Conservation (phyloP, 2,797 vertebrate genomes). For the Huso huso region DNA sequence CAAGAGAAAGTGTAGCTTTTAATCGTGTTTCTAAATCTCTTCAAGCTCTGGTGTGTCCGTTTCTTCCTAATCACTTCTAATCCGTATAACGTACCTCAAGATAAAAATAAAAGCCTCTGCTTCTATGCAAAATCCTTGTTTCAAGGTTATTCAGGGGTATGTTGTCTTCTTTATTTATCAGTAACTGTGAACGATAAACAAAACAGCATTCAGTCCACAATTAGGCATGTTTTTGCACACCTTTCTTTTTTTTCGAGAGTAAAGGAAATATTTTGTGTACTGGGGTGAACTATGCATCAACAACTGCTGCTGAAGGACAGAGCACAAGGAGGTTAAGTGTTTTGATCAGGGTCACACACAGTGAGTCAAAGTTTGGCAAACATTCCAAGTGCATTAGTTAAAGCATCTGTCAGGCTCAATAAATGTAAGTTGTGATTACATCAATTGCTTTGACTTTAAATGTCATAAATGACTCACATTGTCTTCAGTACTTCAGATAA, state of each 20-base stretch:
- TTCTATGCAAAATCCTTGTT: constrained; percentile 21
- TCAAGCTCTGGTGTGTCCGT: not conserved
- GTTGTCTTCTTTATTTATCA: too few relatives aligned
- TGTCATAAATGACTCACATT: constrained; percentile 1
- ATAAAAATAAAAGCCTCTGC: constrained; percentile 25
- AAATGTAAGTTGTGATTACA: not conserved
- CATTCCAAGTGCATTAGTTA: not conserved
- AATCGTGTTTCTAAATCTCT: constrained; percentile 11
- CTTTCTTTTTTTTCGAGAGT: too few relatives aligned
- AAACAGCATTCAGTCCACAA: too few relatives aligned
- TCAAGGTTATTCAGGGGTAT: not conserved
- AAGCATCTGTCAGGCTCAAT: constrained; percentile 1
- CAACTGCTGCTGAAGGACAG: too few relatives aligned
- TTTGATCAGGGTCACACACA: too few relatives aligned
- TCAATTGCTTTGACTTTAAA: constrained; percentile 9
- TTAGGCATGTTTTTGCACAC: too few relatives aligned
- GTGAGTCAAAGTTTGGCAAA: too few relatives aligned
- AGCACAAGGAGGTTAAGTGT: too few relatives aligned
- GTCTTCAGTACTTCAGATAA: not conserved
- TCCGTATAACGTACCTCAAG: constrained; percentile 3
- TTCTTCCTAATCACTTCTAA: constrained; percentile 6
- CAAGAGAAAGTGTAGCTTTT: constrained; percentile 9
- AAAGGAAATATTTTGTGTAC: too few relatives aligned
- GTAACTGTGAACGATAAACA: too few relatives aligned
- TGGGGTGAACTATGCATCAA: too few relatives aligned